Evolutionary conservation across 2,113 vertebrate genomes (phyloP), one percentile per base, ranked within the genome.

Genomic region (Syngnathoides biaculeatus): DNA sequence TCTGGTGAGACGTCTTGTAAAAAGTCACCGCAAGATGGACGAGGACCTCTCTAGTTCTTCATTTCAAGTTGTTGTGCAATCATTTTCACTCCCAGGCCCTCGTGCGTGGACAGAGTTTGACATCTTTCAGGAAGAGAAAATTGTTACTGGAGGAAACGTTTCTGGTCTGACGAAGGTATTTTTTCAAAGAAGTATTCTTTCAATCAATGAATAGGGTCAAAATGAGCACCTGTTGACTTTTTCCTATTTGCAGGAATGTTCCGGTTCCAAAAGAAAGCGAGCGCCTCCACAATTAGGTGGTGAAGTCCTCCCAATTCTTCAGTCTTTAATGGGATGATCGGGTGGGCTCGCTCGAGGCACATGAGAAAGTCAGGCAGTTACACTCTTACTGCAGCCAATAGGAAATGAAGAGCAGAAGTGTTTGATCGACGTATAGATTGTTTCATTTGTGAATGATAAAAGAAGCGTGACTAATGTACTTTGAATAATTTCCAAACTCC

Each of bases 271-370:
- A 19, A 75, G 68, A 68, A 89, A 83, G 52, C 69, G 81, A 45
- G 5, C 59, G 0, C 59, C 68, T 72, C 8, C 22, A 3, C 75
- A 84, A 2, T 84, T 83, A 79, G 86, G 87, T 89, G 6, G 61
- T 0, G 15, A 17, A 14, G 30, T 35, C 45, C 19, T 6, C 8
- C 5, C 45, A 0, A 35, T 35, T 35, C 30, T 47, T 20, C 3
- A 7, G 9, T 52, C 20, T 22, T 14, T 10, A 14, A 0, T 19
- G 1, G 15, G 0, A 3, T 35, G 2, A 11, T 3, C 9, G 3
- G 48, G 47, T 11, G 5, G 47, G 8, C 47, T 50, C 47, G 19
- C 5, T 9, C 4, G 20, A 50, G 47, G 48, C 45, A 19, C 15
- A 2, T 17, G 5, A 0, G 26, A 22, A 55, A 7, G 22, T 56